Base-by-base conservation (phyloP, 2,888 invertebrate species). In the Drosophila parthenogenetica region DNA sequence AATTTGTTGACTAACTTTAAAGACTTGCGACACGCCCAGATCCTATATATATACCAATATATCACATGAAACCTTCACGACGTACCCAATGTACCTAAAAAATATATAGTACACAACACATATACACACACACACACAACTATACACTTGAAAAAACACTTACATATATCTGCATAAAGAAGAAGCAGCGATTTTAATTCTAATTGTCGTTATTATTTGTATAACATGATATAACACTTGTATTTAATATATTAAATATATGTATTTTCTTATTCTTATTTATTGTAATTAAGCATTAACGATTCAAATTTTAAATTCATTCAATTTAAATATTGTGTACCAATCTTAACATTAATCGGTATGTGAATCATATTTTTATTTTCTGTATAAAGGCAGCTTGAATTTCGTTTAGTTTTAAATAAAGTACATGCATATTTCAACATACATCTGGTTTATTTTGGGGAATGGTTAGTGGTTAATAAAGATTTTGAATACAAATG, bases 21-120 rank as follows among this genome's bases (percentile, higher is more conserved):
- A 61, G 42, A 48, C 70, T 69, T 51, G 61, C 32, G 43, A 54
- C 40, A 55, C 40, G 48, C 71, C 68, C 70, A 49, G 57, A 43
- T 51, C 53, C 73, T 63, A 69, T 58, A 63, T 40, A 73, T 55
- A 62, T 37, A 73, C 53, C 19, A 29, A 29, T 29, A 29, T 35
- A 35, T 13, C 54, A 62, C 16, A 71, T 42, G 42, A 64, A 84
- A 76, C 78, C 84, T 69, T 71, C 58, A 81, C 71, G 59, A 81
- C 67, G 81, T 84, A 87, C 79, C 87, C 84, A 76, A 84, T 77
- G 85, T 82, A 82, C 81, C 81, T 82, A 60, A 78, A 78, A 81
- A 65, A 59, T 58, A 71, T 69, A 59, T 65, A 63, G 55, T 68
- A 60, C 42, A 58, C 45, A 65, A 19, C 29, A 64, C 4, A 59